These are phyloP conservation scores for Rhyacophila evoluta DNA, from an alignment of 2,888 invertebrate species.

Conservation along the genomic window DNA sequence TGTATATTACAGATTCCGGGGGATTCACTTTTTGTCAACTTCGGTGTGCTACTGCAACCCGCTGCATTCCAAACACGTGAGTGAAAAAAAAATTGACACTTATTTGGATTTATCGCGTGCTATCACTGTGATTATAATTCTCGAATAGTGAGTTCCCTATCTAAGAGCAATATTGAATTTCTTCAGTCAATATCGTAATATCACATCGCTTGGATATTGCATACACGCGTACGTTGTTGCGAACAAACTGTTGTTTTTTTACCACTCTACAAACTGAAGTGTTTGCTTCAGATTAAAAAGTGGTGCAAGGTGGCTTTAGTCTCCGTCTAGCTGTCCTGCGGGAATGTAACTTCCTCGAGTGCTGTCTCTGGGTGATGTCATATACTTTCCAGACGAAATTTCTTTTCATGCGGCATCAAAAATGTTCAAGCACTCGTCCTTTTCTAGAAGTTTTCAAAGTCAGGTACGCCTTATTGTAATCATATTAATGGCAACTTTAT, in stretches of 20 bases:
- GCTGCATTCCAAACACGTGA: background rate
- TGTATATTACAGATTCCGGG: too few species aligned
- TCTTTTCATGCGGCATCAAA: background rate
- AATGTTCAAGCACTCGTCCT: conserved; percentile 50
- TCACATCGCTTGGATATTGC: background rate
- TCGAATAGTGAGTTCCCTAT: conserved; percentile 30
- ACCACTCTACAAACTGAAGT: background rate
- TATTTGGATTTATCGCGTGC: background rate
- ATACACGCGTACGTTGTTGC: conserved; percentile 9
- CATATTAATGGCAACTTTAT: too few species aligned
- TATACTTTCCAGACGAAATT: background rate
- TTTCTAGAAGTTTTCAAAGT: conserved; percentile 45
- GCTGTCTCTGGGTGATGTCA: background rate
- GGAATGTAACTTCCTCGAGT: background rate
- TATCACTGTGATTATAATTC: conserved; percentile 5
- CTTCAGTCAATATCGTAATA: conserved; percentile 28
- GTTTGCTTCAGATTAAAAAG: conserved; percentile 6
- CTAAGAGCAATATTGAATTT: conserved; percentile 26
- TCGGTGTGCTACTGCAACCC: background rate
- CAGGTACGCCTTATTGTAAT: conserved; percentile 49
- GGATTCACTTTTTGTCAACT: background rate
- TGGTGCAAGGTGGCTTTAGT: background rate
- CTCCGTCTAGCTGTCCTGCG: conserved; percentile 1
- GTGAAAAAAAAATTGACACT: conserved; percentile 2
- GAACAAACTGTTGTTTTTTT: background rate